Percentiles rank a stretch among this genome's conserved stretches.
These are phyloP conservation scores for Diglossa cyanea DNA, from an alignment of 2,797 vertebrate genomes.

Conservation along the genomic window DNA sequence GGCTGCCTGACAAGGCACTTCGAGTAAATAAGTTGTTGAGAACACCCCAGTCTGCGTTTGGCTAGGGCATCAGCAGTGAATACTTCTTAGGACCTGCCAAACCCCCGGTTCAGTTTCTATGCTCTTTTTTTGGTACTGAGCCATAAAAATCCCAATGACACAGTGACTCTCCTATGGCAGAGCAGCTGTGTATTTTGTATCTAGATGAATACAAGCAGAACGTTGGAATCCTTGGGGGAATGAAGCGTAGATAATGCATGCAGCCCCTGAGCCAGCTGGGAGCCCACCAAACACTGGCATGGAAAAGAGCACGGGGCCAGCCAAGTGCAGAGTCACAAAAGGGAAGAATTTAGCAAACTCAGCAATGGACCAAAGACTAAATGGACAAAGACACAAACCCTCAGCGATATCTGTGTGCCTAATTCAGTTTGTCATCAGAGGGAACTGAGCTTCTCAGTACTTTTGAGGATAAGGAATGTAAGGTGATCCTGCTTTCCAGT, in stretches of 20 bases:
- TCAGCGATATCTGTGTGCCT: background rate
- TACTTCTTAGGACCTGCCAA: slow-evolving; percentile 42
- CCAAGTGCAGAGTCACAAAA: slow-evolving; percentile 28
- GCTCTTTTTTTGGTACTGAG: background rate
- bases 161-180: slow-evolving; percentile 30
- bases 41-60: slow-evolving; percentile 25
- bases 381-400: background rate
- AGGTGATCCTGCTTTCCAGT: background rate
- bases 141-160: slow-evolving; percentile 45
- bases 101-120: slow-evolving; percentile 5
- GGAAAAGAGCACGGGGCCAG: background rate
- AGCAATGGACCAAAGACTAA: slow-evolving; percentile 6
- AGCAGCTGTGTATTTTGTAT: slow-evolving; percentile 39
- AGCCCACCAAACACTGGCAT: slow-evolving; percentile 6
- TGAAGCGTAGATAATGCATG: background rate
- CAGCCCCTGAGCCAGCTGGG: slow-evolving; percentile 28
- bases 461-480: background rate
- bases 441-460: background rate
- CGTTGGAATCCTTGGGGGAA: slow-evolving; percentile 15
- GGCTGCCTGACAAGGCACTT: slow-evolving; percentile 38
- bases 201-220: slow-evolving; percentile 40
- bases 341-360: slow-evolving; percentile 34
- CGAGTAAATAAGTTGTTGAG: slow-evolving; percentile 22
- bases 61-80: slow-evolving; percentile 5
- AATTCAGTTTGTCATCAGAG: background rate